A percentile compares a stretch with the other conserved stretches of the same genome.
phyloP scores from a whole-genome alignment of 2,797 vertebrate species.

The Pseudochirops corinnae region DNA sequence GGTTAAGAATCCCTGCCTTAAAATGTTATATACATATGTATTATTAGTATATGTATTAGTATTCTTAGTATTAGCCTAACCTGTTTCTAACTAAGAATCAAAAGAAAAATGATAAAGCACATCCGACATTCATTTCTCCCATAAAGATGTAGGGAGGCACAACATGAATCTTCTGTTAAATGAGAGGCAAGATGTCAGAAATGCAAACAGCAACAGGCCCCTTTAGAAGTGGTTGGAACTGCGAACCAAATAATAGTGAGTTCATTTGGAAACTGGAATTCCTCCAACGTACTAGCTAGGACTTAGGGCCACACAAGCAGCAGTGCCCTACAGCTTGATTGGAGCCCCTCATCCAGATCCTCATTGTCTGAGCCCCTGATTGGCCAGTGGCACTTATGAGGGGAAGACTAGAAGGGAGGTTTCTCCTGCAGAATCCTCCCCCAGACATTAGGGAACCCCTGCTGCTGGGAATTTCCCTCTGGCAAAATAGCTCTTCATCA shows the following conservation, averaged over 20 bases:
- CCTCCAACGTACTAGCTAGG: background rate
- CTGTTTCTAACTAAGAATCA: background rate
- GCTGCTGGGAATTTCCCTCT: constrained; percentile 10
- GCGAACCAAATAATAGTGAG: constrained; percentile 27
- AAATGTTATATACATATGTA: background rate
- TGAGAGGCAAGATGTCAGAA: constrained; percentile 25
- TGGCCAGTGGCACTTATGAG: constrained; percentile 10
- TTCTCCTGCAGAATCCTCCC: background rate
- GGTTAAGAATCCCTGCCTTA: background rate
- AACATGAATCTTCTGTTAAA: constrained; percentile 1
- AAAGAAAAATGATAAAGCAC: background rate
- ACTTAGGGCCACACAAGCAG: constrained; percentile 27
- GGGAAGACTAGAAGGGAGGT: background rate
- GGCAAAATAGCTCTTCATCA: background rate
- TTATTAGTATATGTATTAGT: background rate
- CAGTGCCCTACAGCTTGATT: background rate
- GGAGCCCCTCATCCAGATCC: background rate
- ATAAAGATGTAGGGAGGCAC: background rate
- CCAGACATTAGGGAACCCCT: constrained; percentile 14
- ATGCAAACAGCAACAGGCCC: constrained; percentile 27
- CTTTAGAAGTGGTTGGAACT: constrained; percentile 13
- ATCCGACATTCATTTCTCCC: background rate
- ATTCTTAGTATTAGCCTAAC: background rate
- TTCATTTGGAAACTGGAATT: constrained; percentile 39
- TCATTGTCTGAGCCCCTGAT: background rate